Conservation (phyloP, 2,888 invertebrate genomes). For the Lithophane socia region DNA sequence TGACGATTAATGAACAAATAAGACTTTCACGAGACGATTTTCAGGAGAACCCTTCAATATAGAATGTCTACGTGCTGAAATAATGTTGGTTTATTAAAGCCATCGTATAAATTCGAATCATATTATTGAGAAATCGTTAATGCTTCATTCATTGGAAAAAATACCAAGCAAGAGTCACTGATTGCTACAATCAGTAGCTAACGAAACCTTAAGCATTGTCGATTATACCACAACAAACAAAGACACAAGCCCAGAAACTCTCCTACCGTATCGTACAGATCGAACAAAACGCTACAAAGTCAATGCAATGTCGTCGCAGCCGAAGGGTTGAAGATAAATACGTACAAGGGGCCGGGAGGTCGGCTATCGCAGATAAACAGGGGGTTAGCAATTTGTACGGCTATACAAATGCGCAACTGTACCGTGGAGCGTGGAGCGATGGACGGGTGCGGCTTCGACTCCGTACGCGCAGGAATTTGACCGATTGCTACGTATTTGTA, state of each 20-base stretch:
- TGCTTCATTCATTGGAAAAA: neutral
- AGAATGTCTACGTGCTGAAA: neutral
- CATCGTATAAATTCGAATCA: neutral
- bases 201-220: neutral
- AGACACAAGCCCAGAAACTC: constrained; percentile 43
- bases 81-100: neutral
- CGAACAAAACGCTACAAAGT: constrained; percentile 85
- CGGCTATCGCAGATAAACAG: constrained; percentile 84
- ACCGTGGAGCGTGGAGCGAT: constrained; percentile 40
- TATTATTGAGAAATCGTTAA: neutral
- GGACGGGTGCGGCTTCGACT: constrained; percentile 62
- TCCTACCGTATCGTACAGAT: constrained; percentile 68
- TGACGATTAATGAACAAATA: neutral
- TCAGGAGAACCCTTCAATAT: neutral
- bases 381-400: constrained; percentile 88
- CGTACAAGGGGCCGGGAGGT: constrained; percentile 82
- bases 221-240: constrained; percentile 36
- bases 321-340: constrained; percentile 88
- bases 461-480: constrained; percentile 62
- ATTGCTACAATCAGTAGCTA: neutral
- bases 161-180: neutral
- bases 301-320: constrained; percentile 80
- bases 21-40: neutral
- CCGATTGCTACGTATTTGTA: constrained; percentile 62
- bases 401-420: constrained; percentile 84